A percentile compares a stretch with the other conserved stretches of the same genome.
phyloP scores from a whole-genome alignment of 2,888 invertebrate species.

The Neoscelio sp. region DNA sequence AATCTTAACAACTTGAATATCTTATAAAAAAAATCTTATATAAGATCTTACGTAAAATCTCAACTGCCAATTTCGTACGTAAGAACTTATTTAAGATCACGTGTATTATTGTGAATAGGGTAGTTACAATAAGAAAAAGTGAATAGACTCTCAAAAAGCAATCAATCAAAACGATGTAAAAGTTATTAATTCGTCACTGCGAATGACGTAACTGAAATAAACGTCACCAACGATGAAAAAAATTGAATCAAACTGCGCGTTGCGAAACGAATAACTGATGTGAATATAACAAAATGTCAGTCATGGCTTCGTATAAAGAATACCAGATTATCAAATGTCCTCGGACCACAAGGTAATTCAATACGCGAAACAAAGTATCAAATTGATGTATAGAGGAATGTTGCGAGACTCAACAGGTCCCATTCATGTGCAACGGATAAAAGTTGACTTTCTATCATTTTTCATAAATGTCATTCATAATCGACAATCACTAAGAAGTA shows the following conservation, averaged over 20 bases:
- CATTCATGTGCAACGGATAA: slow-evolving; percentile 36
- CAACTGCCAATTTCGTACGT: too few relatives aligned
- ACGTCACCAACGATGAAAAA: slow-evolving; percentile 23
- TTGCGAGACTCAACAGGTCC: slow-evolving; percentile 59
- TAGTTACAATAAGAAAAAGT: slow-evolving; percentile 17
- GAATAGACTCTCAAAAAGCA: not conserved
- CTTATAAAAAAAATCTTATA: too few relatives aligned
- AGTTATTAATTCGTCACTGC: slow-evolving; percentile 34
- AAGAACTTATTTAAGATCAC: too few relatives aligned
- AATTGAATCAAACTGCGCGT: slow-evolving; percentile 38
- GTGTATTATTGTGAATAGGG: not conserved
- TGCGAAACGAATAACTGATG: slow-evolving; percentile 58
- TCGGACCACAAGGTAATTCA: slow-evolving; percentile 58
- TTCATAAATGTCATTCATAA: slow-evolving; percentile 18
- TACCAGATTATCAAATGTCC: slow-evolving; percentile 64
- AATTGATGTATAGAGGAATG: slow-evolving; percentile 60
- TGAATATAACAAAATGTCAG: slow-evolving; percentile 62
- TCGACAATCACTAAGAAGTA: too few relatives aligned
- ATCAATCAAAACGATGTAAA: slow-evolving; percentile 25
- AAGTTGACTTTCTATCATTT: slow-evolving; percentile 32
- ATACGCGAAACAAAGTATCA: slow-evolving; percentile 63
- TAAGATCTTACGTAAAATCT: too few relatives aligned
- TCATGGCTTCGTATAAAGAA: slow-evolving; percentile 55
- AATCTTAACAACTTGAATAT: too few relatives aligned
- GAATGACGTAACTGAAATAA: slow-evolving; percentile 48